Evolutionary conservation across 1,140 invertebrate species (phyloP).

Genomic region (Anagrus nilaparvatae): DNA sequence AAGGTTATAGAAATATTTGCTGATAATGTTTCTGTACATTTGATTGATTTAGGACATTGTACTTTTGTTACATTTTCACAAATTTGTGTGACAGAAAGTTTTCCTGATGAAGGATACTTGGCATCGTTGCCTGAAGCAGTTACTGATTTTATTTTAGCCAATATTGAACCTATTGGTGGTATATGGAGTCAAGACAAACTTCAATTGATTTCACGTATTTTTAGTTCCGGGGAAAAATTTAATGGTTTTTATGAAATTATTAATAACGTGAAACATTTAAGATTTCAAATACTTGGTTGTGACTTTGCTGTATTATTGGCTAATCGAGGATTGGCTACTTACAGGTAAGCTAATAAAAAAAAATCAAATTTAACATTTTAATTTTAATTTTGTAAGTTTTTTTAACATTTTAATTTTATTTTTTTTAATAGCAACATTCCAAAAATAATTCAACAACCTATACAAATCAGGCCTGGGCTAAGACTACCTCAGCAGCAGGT

Average conservation of each 20-base stretch:
- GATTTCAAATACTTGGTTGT: conserved; percentile 22
- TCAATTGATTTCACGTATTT: conserved; percentile 36
- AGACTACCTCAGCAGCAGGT: not conserved
- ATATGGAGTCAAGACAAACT: conserved; percentile 43
- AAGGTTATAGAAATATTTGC: conserved; percentile 49
- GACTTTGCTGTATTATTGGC: conserved; percentile 29
- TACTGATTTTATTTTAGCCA: conserved; percentile 46
- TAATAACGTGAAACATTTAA: conserved; percentile 20
- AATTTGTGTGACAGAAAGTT: conserved; percentile 45
- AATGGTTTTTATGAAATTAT: conserved; percentile 33
- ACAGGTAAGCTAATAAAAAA: conserved; percentile 7
- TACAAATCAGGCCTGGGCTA: not conserved
- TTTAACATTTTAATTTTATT: not conserved
- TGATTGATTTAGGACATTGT: conserved; percentile 62
- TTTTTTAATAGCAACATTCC: not conserved
- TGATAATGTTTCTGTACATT: conserved; percentile 48
- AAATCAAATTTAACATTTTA: not conserved
- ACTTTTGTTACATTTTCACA: conserved; percentile 44
- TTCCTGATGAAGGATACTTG: conserved; percentile 38
- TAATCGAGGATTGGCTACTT: conserved; percentile 19
- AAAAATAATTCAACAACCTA: not conserved
- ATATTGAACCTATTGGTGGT: conserved; percentile 38
- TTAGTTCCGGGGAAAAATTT: conserved; percentile 45
- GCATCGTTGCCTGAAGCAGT: conserved; percentile 44
- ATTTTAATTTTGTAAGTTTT: not conserved